Percentiles rank a stretch among this genome's conserved stretches.
Evolutionary conservation across 2,888 invertebrate species (phyloP).

Genomic region (Urechis unicinctus): DNA sequence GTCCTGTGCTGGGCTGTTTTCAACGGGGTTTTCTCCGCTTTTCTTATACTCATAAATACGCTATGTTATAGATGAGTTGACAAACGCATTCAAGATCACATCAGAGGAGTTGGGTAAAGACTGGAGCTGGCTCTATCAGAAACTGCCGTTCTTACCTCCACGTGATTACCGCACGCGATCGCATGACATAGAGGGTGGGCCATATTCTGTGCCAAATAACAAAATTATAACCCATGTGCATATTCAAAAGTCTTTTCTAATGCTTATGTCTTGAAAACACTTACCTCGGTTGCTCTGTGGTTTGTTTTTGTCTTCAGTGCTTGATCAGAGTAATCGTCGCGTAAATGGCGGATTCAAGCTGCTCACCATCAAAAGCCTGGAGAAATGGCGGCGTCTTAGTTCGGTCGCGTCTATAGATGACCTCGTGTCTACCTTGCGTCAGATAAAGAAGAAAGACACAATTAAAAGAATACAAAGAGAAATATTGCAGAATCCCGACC

Average conservation of each 20-base stretch:
- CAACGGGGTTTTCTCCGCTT: too few species aligned
- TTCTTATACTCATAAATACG: too few species aligned
- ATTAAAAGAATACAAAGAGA: conserved; percentile 27
- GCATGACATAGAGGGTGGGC: conserved; percentile 33
- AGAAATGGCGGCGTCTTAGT: conserved; percentile 36
- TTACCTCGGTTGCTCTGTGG: background rate
- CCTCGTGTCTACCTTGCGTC: conserved; percentile 27
- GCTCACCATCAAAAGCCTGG: conserved; percentile 29
- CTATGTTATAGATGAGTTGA: conserved; percentile 20
- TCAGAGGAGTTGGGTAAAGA: conserved; percentile 32
- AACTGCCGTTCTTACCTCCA: conserved; percentile 34
- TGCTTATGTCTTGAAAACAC: background rate
- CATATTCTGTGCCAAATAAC: too few species aligned
- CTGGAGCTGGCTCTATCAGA: conserved; percentile 34
- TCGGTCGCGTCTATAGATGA: conserved; percentile 27
- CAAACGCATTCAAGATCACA: conserved; percentile 32
- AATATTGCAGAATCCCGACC: conserved; percentile 15
- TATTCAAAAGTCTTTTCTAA: background rate
- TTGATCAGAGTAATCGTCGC: conserved; percentile 17
- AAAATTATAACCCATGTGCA: background rate
- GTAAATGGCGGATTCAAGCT: conserved; percentile 14
- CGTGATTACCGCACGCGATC: conserved; percentile 26
- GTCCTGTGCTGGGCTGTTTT: too few species aligned
- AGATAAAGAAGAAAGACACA: conserved; percentile 25
- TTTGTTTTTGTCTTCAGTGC: conserved; percentile 11